Base-by-base conservation (phyloP, 2,797 vertebrate species). In the Octomys mimax region DNA sequence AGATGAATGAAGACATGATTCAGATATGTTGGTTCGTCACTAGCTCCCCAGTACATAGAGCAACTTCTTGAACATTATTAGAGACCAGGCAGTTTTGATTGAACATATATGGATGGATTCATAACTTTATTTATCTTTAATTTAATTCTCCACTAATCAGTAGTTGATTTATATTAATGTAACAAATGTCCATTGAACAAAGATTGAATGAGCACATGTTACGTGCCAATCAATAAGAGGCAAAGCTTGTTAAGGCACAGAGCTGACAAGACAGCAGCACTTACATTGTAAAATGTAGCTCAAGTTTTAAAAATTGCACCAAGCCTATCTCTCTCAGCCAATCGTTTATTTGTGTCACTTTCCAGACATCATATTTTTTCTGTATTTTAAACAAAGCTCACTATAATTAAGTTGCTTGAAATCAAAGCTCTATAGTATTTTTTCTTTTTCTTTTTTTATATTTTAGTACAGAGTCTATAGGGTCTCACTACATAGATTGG, bases 321-420 rank as follows among this genome's bases (percentile, higher is more conserved):
- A 61, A 6, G 21, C 1, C 1, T 87, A 8, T 33, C 39, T 36
- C 28, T 26, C 11, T 31, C n/a, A 26, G 22, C 26, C 62, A 66
- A 82, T 19, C 6, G 9, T 6, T 78, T 19, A 33, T 59, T 71
- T 28, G 33, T 70, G 57, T 24, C 11, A 68, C 11, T 73, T 59
- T 31, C 54, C 21, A 46, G 26, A 75, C 4, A 77, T 36, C 52
- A 81, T 33, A 78, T 89, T 73, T 92, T 82, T 26, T 80, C 8
- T 68, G 18, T 59, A 64, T 91, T 92, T 92, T 80, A 81, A 87
- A 93, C 33, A 96, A 88, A 70, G 88, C 68, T 59, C 36, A 82
- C 64, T 22, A 59, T 86, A 49, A 91, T 3, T 18, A 93, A 93
- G 89, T 80, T 57, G 19, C 16, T 86, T 89, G 71, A 87, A 96